Base-by-base conservation (phyloP, 2,888 invertebrate species). In the Plutella xylostella region DNA sequence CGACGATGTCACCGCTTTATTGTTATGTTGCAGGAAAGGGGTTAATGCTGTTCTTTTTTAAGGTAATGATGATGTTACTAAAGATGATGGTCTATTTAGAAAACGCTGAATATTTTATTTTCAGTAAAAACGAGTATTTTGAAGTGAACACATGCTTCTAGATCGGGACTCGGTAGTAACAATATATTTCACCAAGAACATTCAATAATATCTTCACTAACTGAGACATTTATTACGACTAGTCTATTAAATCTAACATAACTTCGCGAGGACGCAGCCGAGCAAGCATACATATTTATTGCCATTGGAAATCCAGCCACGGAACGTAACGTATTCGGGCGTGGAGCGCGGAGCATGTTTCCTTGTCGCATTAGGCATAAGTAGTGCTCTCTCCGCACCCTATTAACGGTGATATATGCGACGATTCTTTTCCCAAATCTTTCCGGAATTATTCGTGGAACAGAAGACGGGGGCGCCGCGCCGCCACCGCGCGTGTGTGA, bases 361-460 rank as follows among this genome's bases (percentile, higher is more conserved):
- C 80, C 80, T 71, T 78, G 78, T 80, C 80, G 73, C 82, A 82
- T 82, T 82, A 82, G 75, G 79, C 77, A 78, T 78, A 82, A 82
- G 83, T 77, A 83, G 80, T 83, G 77, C 77, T 80, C 74, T 79
- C 77, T 82, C 77, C 69, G 68, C 77, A 72, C 80, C 83, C 83
- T 82, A 82, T 83, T 83, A 83, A 82, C 72, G 51, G 72, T 82
- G 82, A 83, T 80, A 79, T 80, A 83, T 82, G 76, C 72, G 79
- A 72, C 79, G 64, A 82, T 83, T 82, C 83, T 82, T 83, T 82
- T 69, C 52, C 71, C 65, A 71, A 79, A 78, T 72, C 79, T 76
- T 65, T 39, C 20, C 31, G 17, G 31, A 44, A 44, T 44, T 38
- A 37, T 37, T 35, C 39, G 20, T 63, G 64, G 66, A 70, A 77